Percentiles rank a stretch among this genome's conserved stretches.
Conservation (phyloP, 2,888 invertebrate species). For the Synanthedon andrenaeformis region DNA sequence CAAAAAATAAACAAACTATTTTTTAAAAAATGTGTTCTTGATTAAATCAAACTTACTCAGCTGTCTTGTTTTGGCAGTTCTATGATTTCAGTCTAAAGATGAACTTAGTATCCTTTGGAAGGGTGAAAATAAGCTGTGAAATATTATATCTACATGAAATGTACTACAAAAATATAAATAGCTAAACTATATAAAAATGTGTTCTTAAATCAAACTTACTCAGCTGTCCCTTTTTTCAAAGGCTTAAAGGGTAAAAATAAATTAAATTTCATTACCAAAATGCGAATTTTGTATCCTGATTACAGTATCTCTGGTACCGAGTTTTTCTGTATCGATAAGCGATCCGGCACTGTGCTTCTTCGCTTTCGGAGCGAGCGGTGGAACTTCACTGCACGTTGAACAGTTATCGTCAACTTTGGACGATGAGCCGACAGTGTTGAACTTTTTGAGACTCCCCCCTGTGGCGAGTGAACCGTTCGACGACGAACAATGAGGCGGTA, state of each 20-base stretch:
- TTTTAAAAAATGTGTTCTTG: no score
- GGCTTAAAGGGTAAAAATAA: neutral
- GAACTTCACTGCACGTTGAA: slow-evolving; percentile 56
- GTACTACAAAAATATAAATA: no score
- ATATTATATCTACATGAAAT: no score
- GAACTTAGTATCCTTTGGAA: no score
- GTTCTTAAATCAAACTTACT: no score
- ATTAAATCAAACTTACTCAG: no score
- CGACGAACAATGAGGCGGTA: slow-evolving; percentile 56
- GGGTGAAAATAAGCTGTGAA: no score
- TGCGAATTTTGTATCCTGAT: slow-evolving; percentile 56
- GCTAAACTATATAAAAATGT: no score
- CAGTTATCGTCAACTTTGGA: slow-evolving; percentile 49
- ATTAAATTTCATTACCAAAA: slow-evolving; percentile 50
- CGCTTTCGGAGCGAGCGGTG: slow-evolving; percentile 48
- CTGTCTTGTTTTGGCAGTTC: no score
- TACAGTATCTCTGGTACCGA: slow-evolving; percentile 53
- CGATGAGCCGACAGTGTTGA: slow-evolving; percentile 43
- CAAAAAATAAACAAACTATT: no score
- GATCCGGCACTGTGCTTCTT: slow-evolving; percentile 62
- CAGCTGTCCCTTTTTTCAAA: no score
- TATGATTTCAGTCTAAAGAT: no score
- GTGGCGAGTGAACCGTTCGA: slow-evolving; percentile 59
- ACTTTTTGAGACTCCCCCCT: slow-evolving; percentile 53
- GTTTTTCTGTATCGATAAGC: slow-evolving; percentile 51